A percentile compares a stretch with the other conserved stretches of the same genome.
Conservation (phyloP, 2,888 invertebrate genomes). For the Lycaena phlaeas region DNA sequence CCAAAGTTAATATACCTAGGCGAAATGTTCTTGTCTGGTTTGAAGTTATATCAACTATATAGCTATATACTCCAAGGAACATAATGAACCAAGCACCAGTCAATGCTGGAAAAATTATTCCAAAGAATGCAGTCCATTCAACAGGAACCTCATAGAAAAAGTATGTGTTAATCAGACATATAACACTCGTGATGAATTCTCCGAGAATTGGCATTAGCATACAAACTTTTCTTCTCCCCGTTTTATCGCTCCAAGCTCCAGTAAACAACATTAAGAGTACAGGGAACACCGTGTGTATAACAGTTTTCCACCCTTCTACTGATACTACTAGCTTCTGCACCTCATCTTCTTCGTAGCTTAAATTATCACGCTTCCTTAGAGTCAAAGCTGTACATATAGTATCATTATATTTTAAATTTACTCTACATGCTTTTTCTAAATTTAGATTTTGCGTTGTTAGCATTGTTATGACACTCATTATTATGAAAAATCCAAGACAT, state of each 20-base stretch:
- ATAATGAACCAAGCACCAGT: not conserved
- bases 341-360: constrained; percentile 75
- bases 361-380: constrained; percentile 77
- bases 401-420: constrained; percentile 79
- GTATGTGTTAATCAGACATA: not conserved
- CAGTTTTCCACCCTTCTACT: constrained; percentile 69
- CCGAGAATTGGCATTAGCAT: constrained; percentile 4
- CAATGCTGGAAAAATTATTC: not conserved
- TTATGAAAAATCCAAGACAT: constrained; percentile 57
- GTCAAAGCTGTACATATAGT: constrained; percentile 81
- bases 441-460: constrained; percentile 87
- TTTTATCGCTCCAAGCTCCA: constrained; percentile 75
- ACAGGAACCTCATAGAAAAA: not conserved
- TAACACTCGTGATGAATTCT: not conserved
- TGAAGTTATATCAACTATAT: constrained; percentile 6
- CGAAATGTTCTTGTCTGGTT: not conserved
- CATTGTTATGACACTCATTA: constrained; percentile 77
- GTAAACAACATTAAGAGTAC: constrained; percentile 47
- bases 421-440: constrained; percentile 87
- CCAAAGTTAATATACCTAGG: not conserved
- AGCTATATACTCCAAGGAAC: not conserved
- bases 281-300: constrained; percentile 51
- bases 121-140: constrained; percentile 2
- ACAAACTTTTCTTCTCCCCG: constrained; percentile 33
- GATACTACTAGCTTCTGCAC: constrained; percentile 72